A percentile compares a stretch with the other conserved stretches of the same genome.
These are phyloP conservation scores for Catonia carolina DNA, from an alignment of 2,888 invertebrate species.

Conservation along the genomic window DNA sequence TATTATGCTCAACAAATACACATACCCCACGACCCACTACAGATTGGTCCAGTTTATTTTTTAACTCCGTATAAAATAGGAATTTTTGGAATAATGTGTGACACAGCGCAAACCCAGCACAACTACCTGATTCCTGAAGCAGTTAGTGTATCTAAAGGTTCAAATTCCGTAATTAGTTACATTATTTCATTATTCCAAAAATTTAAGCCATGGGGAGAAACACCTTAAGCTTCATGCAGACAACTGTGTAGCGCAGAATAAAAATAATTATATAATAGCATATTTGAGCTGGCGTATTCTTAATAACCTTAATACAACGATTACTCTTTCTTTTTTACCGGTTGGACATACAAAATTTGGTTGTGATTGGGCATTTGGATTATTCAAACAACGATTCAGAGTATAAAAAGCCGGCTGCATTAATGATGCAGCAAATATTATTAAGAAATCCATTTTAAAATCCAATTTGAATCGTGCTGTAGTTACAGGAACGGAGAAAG, in stretches of 20 bases:
- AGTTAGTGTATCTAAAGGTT: constrained; percentile 6
- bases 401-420: constrained; percentile 11
- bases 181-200: constrained; percentile 12
- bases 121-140: constrained; percentile 12
- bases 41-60: constrained; percentile 18
- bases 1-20: constrained; percentile 18
- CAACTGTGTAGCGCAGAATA: background rate
- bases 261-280: background rate
- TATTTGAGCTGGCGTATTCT: constrained; percentile 16
- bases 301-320: constrained; percentile 6
- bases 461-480: constrained; percentile 13
- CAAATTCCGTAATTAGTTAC: constrained; percentile 16
- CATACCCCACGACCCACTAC: constrained; percentile 10
- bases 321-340: constrained; percentile 17
- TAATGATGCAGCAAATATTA: constrained; percentile 6
- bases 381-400: constrained; percentile 14
- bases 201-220: constrained; percentile 9
- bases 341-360: constrained; percentile 16
- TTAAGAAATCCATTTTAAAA: background rate
- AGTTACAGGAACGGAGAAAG: constrained; percentile 12
- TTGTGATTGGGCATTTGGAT: constrained; percentile 19
- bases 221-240: background rate
- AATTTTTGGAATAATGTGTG: constrained; percentile 18
- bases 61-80: constrained; percentile 17
- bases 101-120: constrained; percentile 10